Conservation (phyloP, 2,113 vertebrate genomes). For the Upupa epops region DNA sequence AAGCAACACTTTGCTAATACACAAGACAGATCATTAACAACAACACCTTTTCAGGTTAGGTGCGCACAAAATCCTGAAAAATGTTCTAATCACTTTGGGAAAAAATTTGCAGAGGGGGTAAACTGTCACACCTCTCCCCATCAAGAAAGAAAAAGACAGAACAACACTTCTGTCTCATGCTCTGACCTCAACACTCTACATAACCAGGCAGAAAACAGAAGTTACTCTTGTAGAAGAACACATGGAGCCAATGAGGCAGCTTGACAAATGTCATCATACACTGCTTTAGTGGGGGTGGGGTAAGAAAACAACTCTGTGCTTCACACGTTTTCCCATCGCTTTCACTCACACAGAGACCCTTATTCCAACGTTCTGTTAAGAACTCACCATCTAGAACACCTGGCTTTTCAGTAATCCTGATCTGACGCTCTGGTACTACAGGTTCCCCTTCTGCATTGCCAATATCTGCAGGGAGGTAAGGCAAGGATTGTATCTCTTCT, state of each 20-base stretch:
- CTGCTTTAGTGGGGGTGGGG: neutral
- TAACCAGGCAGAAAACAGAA: neutral
- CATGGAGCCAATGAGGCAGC: neutral
- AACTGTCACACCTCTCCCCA: neutral
- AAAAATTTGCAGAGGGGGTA: neutral
- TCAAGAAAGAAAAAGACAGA: neutral
- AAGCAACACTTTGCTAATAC: neutral
- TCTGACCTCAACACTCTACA: neutral
- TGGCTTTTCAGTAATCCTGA: conserved; percentile 93
- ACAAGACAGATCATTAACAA: neutral
- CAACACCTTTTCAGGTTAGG: neutral
- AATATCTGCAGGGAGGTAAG: conserved; percentile 90
- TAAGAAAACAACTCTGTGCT: neutral
- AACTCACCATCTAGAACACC: conserved; percentile 85
- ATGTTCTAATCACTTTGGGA: neutral
- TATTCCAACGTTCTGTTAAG: neutral
- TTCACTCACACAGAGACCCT: neutral
- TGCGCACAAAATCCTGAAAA: neutral
- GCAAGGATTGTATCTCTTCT: conserved; percentile 84
- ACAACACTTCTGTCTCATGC: neutral
- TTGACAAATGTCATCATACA: neutral
- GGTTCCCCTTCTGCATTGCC: conserved; percentile 96
- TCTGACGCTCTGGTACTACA: conserved; percentile 92
- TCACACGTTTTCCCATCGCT: neutral
- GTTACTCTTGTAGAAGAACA: neutral